Evolutionary conservation across 2,888 invertebrate species (phyloP).

Genomic region (Drosophila vallismaia): DNA sequence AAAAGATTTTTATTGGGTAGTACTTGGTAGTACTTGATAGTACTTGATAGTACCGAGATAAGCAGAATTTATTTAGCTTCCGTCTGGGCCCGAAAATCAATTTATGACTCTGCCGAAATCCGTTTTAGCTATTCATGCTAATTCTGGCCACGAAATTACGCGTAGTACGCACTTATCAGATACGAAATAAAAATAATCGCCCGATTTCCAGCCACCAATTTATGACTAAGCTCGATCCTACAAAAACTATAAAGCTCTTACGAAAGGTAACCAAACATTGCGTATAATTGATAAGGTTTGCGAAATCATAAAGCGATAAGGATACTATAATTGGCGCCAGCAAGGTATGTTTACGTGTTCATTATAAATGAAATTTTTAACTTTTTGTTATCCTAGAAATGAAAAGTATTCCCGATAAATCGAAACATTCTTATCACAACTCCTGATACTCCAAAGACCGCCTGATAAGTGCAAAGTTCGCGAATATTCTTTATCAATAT

Average conservation of each 20-base stretch:
- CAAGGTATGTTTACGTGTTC: constrained; percentile 3
- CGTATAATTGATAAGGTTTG: constrained; percentile 11
- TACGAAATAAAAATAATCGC: constrained; percentile 15
- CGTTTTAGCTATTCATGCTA: constrained; percentile 13
- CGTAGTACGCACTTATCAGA: not conserved
- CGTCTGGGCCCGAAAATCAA: not conserved
- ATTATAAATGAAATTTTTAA: not conserved
- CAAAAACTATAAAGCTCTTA: constrained; percentile 7
- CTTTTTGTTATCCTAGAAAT: not conserved
- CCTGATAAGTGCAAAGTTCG: constrained; percentile 33
- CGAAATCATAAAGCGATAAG: not conserved
- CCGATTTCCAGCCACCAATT: constrained; percentile 14
- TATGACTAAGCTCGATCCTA: constrained; percentile 22
- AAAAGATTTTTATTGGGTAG: not conserved
- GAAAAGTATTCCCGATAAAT: not conserved
- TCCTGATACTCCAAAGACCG: not conserved
- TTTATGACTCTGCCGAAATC: not conserved
- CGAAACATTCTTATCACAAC: constrained; percentile 12
- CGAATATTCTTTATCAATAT: constrained; percentile 17
- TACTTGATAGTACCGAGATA: not conserved
- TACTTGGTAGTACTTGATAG: not conserved
- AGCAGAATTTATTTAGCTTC: not conserved
- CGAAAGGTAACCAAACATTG: constrained; percentile 11
- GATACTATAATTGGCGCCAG: not conserved
- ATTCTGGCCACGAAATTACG: constrained; percentile 1